Conservation (phyloP, 2,888 invertebrate species). For the Netelia fuscicornis region DNA sequence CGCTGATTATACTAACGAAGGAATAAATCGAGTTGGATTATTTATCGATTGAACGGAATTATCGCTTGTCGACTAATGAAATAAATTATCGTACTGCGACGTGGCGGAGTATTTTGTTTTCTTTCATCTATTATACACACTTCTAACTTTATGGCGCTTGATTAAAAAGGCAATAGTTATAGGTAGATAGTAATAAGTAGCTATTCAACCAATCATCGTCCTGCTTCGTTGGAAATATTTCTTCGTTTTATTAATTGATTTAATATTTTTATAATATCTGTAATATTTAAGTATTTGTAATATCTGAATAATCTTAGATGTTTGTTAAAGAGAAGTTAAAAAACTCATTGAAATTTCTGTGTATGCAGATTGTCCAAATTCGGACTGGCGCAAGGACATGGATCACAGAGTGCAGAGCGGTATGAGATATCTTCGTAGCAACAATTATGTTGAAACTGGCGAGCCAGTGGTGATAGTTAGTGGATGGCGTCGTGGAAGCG, state of each 20-base stretch:
- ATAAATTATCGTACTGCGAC: background rate
- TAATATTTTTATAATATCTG: too few species aligned
- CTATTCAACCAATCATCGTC: background rate
- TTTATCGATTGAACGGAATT: conserved; percentile 13
- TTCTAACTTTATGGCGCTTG: background rate
- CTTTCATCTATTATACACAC: background rate
- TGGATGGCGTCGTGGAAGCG: conserved; percentile 90
- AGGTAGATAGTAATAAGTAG: background rate
- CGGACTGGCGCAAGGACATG: conserved; percentile 87
- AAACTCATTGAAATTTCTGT: background rate
- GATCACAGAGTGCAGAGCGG: conserved; percentile 87
- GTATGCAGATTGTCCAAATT: conserved; percentile 82
- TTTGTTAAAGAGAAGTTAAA: too few species aligned
- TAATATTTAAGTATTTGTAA: background rate
- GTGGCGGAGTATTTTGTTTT: background rate
- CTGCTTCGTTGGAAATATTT: background rate
- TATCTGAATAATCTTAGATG: background rate
- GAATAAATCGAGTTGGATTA: conserved; percentile 9
- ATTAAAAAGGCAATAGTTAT: conserved; percentile 16
- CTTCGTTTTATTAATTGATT: background rate
- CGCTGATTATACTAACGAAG: too few species aligned
- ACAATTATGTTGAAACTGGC: conserved; percentile 88
- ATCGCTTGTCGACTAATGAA: background rate
- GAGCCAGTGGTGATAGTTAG: conserved; percentile 90
- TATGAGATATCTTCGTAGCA: conserved; percentile 87